These are phyloP conservation scores for Conus canariensis DNA, from an alignment of 2,888 invertebrate species.

Conservation along the genomic window DNA sequence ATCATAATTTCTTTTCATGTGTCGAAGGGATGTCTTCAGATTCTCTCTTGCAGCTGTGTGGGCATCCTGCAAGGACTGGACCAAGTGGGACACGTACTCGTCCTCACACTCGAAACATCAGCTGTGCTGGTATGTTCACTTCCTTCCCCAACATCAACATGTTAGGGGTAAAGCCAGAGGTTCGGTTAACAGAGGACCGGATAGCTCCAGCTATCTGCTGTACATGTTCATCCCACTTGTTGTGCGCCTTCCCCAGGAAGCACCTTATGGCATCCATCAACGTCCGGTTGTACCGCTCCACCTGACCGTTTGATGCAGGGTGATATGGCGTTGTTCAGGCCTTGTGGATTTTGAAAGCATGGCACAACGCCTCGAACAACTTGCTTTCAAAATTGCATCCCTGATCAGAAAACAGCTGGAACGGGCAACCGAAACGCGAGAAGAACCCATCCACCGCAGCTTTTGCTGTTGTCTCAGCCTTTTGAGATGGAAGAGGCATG, in stretches of 20 bases:
- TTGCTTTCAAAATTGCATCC: background rate
- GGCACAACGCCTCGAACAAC: background rate
- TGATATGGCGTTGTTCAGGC: background rate
- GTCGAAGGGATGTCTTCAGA: background rate
- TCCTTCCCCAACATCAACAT: conserved; percentile 18
- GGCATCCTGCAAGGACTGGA: background rate
- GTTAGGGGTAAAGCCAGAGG: background rate
- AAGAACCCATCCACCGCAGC: background rate
- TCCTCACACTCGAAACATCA: background rate
- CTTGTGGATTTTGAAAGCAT: background rate
- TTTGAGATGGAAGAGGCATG: background rate
- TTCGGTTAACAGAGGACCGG: background rate
- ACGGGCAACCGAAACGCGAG: background rate
- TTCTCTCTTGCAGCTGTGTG: background rate
- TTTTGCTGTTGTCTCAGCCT: background rate
- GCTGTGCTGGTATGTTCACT: background rate
- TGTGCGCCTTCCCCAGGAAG: background rate
- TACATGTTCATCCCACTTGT: conserved; percentile 8
- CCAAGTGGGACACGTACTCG: background rate
- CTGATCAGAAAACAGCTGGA: background rate
- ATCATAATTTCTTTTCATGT: background rate
- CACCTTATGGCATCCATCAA: background rate
- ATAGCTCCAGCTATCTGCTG: background rate
- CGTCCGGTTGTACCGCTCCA: background rate
- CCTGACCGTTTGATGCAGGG: background rate